Base-by-base conservation (phyloP, 2,797 vertebrate species). In the Aselliscus stoliczkanus region DNA sequence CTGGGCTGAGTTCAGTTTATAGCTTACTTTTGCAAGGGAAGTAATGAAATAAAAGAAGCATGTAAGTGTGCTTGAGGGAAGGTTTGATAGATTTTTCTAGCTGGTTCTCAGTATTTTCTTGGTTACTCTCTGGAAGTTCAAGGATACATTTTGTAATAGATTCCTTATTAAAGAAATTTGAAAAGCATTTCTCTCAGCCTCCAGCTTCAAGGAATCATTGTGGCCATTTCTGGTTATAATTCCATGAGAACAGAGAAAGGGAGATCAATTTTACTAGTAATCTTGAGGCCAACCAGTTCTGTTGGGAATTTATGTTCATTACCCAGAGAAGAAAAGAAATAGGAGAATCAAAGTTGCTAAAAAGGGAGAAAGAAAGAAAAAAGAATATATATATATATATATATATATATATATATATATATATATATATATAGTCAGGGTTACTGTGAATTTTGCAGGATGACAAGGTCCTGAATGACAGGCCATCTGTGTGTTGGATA, bases 11-110 rank as follows among this genome's bases (percentile, higher is more conserved):
- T 73, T 31, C 62, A 90, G 50, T 7, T 72, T 86, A 3, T 29
- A 62, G 14, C 56, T 92, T 89, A 18, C 50, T 83, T 95, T 83
- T 92, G 70, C 44, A 88, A 83, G 44, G 76, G 85, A 82, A 75
- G 5, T 69, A 83, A 70, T 89, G 69, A 95, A 84, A 75, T 86
- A 44, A 90, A 82, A 67, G 27, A 92, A 73, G 12, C 39, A 52
- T 77, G 60, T 70, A 29, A 39, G 12, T 75, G n/a, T 88, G 65
- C 73, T 73, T 92, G 39, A 81, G 29, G 73, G 44, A 73, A 90
- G 44, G 39, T 77, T 79, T 82, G 42, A 69, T 62, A 64, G 27
- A 62, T 56, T 76, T 76, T 64, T 85, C 52, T 4, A 37, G 58
- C 23, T 88, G 56, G n/a, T 11, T 1, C 2, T 79, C 70, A 21